Conservation (phyloP, 2,888 invertebrate genomes). For the Physocephala rufipes region DNA sequence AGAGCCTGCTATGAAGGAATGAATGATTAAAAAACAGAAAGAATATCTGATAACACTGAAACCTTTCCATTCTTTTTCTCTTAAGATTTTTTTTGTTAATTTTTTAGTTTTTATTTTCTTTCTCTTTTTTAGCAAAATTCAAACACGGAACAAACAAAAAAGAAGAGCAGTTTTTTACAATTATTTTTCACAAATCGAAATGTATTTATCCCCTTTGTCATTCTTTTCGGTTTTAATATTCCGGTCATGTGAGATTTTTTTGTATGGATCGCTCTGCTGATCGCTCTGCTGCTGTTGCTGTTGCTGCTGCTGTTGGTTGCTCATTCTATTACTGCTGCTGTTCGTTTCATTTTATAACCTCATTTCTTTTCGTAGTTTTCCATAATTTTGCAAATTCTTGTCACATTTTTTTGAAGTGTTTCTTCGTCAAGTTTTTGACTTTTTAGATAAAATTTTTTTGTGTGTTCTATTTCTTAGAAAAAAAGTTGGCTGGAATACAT, state of each 20-base stretch:
- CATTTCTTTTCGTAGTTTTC: constrained; percentile 46
- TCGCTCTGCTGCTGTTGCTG: too few relatives aligned
- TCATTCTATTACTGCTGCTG: constrained; percentile 16
- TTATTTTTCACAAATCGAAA: neutral
- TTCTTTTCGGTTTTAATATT: constrained; percentile 18
- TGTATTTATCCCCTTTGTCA: neutral
- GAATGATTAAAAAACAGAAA: too few relatives aligned
- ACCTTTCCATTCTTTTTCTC: too few relatives aligned
- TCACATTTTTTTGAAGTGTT: constrained; percentile 50
- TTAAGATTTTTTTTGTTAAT: too few relatives aligned
- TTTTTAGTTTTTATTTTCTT: too few relatives aligned
- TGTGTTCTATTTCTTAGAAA: constrained; percentile 30
- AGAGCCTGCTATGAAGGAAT: too few relatives aligned
- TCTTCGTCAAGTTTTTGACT: neutral
- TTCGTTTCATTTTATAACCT: constrained; percentile 14
- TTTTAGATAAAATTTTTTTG: neutral
- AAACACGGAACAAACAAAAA: neutral
- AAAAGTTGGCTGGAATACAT: constrained; percentile 54
- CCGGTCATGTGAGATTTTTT: constrained; percentile 1
- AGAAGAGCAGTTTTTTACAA: constrained; percentile 9
- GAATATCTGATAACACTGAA: too few relatives aligned
- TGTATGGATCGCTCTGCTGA: too few relatives aligned
- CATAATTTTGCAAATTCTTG: constrained; percentile 59
- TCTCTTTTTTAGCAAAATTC: too few relatives aligned
- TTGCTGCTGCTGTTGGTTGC: neutral